These are phyloP conservation scores for Nomada fabriciana DNA, from an alignment of 2,888 invertebrate species.

Conservation along the genomic window DNA sequence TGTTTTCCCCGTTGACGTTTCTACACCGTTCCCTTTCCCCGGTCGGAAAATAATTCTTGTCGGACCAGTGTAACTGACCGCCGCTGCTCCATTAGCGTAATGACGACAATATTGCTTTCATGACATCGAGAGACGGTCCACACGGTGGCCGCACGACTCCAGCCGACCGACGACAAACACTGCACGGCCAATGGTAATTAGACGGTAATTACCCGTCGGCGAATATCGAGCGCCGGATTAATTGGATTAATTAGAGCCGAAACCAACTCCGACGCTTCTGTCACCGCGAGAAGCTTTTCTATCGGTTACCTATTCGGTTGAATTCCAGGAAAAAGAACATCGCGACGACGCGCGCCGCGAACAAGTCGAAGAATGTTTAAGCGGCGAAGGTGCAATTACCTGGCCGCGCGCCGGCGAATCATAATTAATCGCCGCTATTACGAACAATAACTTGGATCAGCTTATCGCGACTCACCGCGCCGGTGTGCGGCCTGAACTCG, in stretches of 20 bases:
- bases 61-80: slow-evolving; percentile 29
- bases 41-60: slow-evolving; percentile 48
- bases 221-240: slow-evolving; percentile 66
- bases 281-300: slow-evolving; percentile 24
- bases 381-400: slow-evolving; percentile 33
- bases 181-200: slow-evolving; percentile 67
- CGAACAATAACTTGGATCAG: slow-evolving; percentile 18
- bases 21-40: background rate
- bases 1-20: slow-evolving; percentile 2
- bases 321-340: slow-evolving; percentile 15
- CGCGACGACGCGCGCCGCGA: background rate
- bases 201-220: slow-evolving; percentile 68
- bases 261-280: slow-evolving; percentile 28
- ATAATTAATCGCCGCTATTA: slow-evolving; percentile 38
- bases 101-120: slow-evolving; percentile 63
- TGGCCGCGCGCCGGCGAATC: slow-evolving; percentile 3
- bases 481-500: background rate
- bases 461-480: background rate
- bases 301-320: slow-evolving; percentile 19
- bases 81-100: slow-evolving; percentile 66
- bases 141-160: background rate
- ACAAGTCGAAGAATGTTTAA: slow-evolving; percentile 10
- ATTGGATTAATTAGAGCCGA: slow-evolving; percentile 75
- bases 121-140: slow-evolving; percentile 38
- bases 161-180: slow-evolving; percentile 57